phyloP scores from a whole-genome alignment of 2,888 invertebrate species.

The Conchocele bisecta region DNA sequence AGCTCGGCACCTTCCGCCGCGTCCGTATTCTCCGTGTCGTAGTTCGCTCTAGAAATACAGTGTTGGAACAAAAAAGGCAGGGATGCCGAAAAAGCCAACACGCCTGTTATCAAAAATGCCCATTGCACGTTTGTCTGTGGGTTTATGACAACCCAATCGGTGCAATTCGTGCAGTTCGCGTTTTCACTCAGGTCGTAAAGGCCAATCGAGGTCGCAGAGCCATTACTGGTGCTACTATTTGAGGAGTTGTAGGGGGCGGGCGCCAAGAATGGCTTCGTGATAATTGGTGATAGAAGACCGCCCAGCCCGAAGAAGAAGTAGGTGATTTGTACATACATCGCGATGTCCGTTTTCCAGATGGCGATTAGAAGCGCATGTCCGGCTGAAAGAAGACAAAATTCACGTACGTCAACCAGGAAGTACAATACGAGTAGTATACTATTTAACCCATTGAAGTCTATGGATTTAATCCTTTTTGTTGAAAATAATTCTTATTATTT shows the following conservation, averaged over 20 bases:
- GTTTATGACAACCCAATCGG: not conserved
- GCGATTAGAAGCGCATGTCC: conserved; percentile 70
- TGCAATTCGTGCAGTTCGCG: not conserved
- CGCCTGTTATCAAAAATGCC: conserved; percentile 39
- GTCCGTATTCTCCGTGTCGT: not conserved
- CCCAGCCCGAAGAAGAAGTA: conserved; percentile 59
- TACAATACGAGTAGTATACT: no score
- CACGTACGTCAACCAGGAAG: not conserved
- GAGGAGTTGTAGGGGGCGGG: not conserved
- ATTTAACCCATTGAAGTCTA: no score
- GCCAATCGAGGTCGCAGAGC: not conserved
- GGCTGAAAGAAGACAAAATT: conserved; percentile 40
- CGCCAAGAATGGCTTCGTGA: conserved; percentile 54
- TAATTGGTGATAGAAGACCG: conserved; percentile 56
- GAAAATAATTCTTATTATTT: no score
- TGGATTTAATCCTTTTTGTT: no score
- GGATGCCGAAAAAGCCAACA: conserved; percentile 18
- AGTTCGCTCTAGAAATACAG: not conserved
- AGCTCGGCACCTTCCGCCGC: not conserved
- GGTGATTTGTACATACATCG: conserved; percentile 58
- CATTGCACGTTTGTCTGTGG: conserved; percentile 24
- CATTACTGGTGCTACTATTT: not conserved
- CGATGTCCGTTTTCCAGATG: conserved; percentile 46
- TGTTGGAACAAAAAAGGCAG: conserved; percentile 4
- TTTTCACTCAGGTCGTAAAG: not conserved